phyloP scores from a whole-genome alignment of 2,797 vertebrate genomes.

The Rhinophrynus dorsalis region DNA sequence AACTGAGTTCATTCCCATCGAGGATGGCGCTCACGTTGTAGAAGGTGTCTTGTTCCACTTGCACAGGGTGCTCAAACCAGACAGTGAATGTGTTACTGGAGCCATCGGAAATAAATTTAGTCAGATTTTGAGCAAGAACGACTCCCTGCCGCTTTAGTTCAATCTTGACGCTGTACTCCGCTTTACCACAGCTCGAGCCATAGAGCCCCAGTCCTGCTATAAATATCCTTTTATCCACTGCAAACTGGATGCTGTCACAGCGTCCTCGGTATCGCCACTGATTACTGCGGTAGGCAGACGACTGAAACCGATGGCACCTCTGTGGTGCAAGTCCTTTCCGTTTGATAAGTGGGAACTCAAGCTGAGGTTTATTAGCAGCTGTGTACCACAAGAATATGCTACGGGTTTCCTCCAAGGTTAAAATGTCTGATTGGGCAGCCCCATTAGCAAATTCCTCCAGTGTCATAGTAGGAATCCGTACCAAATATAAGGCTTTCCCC shows the following conservation, averaged over 20 bases:
- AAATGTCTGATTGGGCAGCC: constrained; percentile 88
- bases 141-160: constrained; percentile 92
- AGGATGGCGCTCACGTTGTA: constrained; percentile 93
- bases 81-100: constrained; percentile 90
- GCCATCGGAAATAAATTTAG: constrained; percentile 89
- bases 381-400: constrained; percentile 98
- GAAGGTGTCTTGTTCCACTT: constrained; percentile 93
- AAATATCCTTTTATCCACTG: constrained; percentile 91
- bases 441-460: constrained; percentile 94
- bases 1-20: constrained; percentile 95
- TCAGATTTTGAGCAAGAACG: constrained; percentile 84
- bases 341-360: constrained; percentile 81
- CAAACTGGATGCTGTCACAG: constrained; percentile 97
- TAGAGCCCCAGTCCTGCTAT: constrained; percentile 90
- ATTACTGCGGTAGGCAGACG: constrained; percentile 92
- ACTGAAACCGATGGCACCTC: constrained; percentile 91
- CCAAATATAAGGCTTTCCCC: constrained; percentile 86
- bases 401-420: constrained; percentile 93
- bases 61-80: constrained; percentile 95
- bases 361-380: constrained; percentile 84
- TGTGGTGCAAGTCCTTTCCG: constrained; percentile 83
- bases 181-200: constrained; percentile 89
- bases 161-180: constrained; percentile 88
- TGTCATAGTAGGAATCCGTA: constrained; percentile 90
- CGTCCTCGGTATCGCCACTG: constrained; percentile 97